Evolutionary conservation across 2,113 vertebrate genomes (phyloP).

Genomic region (Caloenas nicobarica): DNA sequence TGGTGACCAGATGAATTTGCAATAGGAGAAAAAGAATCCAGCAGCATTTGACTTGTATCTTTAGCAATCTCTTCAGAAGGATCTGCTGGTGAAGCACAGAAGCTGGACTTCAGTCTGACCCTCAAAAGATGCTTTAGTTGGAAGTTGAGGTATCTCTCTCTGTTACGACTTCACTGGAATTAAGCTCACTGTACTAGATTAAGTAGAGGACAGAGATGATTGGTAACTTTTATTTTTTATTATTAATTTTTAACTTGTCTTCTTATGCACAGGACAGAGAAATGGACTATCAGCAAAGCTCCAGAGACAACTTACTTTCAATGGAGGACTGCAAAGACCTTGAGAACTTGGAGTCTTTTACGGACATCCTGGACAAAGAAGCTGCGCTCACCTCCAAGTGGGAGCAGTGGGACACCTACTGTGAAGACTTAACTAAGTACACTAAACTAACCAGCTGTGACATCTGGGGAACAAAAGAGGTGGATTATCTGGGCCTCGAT

Average conservation of each 20-base stretch:
- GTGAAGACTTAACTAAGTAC: conserved; percentile 98
- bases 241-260: neutral
- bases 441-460: conserved; percentile 96
- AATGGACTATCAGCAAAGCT: conserved; percentile 93
- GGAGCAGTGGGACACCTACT: conserved; percentile 98
- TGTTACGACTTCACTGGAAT: neutral
- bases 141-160: neutral
- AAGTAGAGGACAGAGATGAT: neutral
- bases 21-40: neutral
- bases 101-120: neutral
- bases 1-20: neutral
- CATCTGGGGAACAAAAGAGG: conserved; percentile 99
- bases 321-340: conserved; percentile 90
- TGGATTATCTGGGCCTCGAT: conserved; percentile 96
- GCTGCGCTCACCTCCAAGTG: conserved; percentile 87
- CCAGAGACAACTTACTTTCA: conserved; percentile 86
- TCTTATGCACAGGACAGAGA: conserved; percentile 85
- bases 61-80: neutral
- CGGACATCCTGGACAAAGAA: conserved; percentile 88
- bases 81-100: neutral
- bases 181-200: neutral
- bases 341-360: conserved; percentile 89
- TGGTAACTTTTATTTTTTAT: neutral
- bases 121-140: neutral
- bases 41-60: neutral